phyloP scores from a whole-genome alignment of 1,140 invertebrate species.

The Cardiocondyla obscurior region DNA sequence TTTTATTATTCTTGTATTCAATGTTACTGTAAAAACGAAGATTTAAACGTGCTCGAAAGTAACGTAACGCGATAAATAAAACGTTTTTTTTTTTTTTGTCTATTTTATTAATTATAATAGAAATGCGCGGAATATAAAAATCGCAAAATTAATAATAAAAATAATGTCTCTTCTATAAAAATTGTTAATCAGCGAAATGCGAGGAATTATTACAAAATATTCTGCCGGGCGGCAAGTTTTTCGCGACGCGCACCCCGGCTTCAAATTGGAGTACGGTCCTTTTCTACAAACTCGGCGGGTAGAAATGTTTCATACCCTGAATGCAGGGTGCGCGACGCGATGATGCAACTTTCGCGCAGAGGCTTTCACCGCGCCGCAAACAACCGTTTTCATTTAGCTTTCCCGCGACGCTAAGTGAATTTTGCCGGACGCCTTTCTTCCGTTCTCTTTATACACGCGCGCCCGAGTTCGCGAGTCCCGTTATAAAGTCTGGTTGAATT shows the following conservation, averaged over 20 bases:
- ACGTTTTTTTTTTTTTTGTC: too few species aligned
- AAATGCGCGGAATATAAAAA: background rate
- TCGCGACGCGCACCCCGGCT: background rate
- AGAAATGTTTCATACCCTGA: background rate
- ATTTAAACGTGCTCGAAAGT: too few species aligned
- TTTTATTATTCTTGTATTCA: too few species aligned
- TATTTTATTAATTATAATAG: too few species aligned
- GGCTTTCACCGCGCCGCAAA: conserved; percentile 39
- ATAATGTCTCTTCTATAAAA: background rate
- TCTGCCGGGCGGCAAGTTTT: conserved; percentile 7
- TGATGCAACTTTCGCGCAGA: conserved; percentile 25
- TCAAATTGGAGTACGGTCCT: conserved; percentile 26
- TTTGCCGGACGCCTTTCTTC: conserved; percentile 47
- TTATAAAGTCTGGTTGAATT: conserved; percentile 37
- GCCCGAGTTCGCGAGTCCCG: background rate
- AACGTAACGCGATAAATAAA: too few species aligned
- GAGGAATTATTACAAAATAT: conserved; percentile 17
- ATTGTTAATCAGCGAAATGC: background rate
- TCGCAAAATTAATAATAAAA: background rate
- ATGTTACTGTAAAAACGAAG: too few species aligned
- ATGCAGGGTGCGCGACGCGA: conserved; percentile 3
- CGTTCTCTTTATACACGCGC: conserved; percentile 12
- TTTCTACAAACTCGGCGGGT: background rate
- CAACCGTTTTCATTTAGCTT: conserved; percentile 50
- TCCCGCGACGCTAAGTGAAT: conserved; percentile 47